phyloP scores from a whole-genome alignment of 92 coral and sea anemone genomes.

The Actinostola sp. region DNA sequence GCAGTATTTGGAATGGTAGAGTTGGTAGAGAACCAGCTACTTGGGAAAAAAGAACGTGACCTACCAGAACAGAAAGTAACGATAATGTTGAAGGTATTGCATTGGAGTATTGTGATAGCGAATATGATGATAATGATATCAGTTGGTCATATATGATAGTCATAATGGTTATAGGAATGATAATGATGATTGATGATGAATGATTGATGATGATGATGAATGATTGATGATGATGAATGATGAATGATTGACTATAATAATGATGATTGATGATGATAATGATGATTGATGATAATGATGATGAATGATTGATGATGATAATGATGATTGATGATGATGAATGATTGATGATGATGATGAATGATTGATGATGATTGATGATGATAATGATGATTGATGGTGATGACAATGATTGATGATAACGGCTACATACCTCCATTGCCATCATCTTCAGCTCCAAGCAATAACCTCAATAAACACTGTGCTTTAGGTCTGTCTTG shows the following conservation, averaged over 20 bases:
- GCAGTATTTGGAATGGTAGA: constrained; percentile 83
- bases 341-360: neutral
- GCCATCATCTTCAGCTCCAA: constrained; percentile 94
- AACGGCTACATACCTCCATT: constrained; percentile 77
- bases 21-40: constrained; percentile 82
- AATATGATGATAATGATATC: neutral
- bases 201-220: too few species aligned
- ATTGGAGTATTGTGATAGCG: neutral
- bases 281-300: neutral
- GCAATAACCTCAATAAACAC: constrained; percentile 85
- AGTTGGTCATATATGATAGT: too few species aligned
- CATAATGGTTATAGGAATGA: too few species aligned
- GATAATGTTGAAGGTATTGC: constrained; percentile 10
- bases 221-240: too few species aligned
- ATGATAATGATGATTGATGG: neutral
- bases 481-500: constrained; percentile 85
- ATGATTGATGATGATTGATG: neutral
- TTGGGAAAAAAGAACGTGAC: constrained; percentile 71
- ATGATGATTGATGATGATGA: neutral
- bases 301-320: neutral
- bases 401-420: neutral
- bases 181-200: too few species aligned
- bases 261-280: neutral
- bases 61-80: constrained; percentile 22
- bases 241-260: neutral